These are phyloP conservation scores for Sinella curviseta DNA, from an alignment of 1,140 invertebrate genomes.

Conservation along the genomic window DNA sequence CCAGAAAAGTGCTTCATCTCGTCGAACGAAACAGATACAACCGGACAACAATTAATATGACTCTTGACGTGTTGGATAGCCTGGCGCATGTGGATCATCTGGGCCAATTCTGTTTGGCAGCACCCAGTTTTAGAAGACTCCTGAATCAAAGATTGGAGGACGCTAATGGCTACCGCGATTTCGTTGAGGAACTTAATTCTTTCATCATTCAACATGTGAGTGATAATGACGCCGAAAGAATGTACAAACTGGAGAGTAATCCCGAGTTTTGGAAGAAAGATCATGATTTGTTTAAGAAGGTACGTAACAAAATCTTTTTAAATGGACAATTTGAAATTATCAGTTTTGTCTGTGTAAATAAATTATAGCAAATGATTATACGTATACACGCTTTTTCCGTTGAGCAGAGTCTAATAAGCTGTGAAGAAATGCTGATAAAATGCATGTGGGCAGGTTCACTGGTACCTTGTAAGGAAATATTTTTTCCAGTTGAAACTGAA, in stretches of 20 bases:
- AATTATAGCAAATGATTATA: too few species aligned
- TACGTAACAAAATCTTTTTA: too few species aligned
- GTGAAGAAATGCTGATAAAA: not conserved
- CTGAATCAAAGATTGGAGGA: not conserved
- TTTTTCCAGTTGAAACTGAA: not conserved
- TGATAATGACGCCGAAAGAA: too few species aligned
- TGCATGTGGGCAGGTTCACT: not conserved
- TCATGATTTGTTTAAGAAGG: too few species aligned
- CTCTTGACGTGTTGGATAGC: not conserved
- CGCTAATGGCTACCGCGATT: not conserved
- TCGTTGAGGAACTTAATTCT: not conserved
- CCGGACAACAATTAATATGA: too few species aligned
- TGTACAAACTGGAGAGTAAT: too few species aligned
- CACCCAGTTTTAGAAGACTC: not conserved
- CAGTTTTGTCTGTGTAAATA: too few species aligned
- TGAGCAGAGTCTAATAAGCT: too few species aligned
- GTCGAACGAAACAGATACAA: too few species aligned
- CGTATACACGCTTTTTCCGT: too few species aligned
- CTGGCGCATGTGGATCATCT: not conserved
- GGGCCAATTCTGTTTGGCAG: not conserved
- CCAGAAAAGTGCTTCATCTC: too few species aligned
- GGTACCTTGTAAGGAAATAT: not conserved
- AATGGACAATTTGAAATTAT: not conserved
- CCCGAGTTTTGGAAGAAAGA: too few species aligned
- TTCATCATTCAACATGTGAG: not conserved